Evolutionary conservation across 2,113 vertebrate genomes (phyloP).

Genomic region (Gavialis gangeticus): DNA sequence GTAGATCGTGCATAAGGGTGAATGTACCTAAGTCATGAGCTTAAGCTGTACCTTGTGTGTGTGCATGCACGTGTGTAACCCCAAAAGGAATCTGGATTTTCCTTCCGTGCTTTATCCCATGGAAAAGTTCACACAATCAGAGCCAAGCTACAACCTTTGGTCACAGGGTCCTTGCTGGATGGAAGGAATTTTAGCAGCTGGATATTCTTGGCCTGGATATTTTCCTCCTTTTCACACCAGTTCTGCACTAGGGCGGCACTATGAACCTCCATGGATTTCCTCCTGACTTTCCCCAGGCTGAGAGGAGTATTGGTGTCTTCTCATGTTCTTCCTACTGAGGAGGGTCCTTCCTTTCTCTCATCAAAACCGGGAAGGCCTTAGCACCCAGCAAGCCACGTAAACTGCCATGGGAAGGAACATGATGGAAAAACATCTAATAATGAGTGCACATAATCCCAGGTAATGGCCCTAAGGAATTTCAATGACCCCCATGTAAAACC

Average conservation of each 20-base stretch:
- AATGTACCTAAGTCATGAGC: background rate
- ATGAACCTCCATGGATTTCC: background rate
- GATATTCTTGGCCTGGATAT: background rate
- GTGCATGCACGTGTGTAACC: background rate
- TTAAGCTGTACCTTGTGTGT: background rate
- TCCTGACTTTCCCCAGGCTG: background rate
- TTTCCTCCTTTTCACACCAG: background rate
- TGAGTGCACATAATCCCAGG: background rate
- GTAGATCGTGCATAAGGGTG: no score
- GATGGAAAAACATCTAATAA: background rate
- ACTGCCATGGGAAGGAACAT: background rate
- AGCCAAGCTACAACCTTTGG: background rate
- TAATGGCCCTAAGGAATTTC: background rate
- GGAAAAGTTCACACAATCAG: background rate
- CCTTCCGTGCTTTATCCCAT: background rate
- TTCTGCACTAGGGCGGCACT: background rate
- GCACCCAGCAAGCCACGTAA: background rate
- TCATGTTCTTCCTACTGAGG: background rate
- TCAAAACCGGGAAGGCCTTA: background rate
- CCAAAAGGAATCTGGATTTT: background rate
- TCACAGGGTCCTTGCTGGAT: background rate
- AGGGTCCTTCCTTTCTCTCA: background rate
- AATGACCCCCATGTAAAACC: background rate
- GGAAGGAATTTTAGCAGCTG: background rate
- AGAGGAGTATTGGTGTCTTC: background rate